These are phyloP conservation scores for Poeciliopsis occidentalis DNA, from an alignment of 2,113 vertebrate genomes.

Conservation along the genomic window DNA sequence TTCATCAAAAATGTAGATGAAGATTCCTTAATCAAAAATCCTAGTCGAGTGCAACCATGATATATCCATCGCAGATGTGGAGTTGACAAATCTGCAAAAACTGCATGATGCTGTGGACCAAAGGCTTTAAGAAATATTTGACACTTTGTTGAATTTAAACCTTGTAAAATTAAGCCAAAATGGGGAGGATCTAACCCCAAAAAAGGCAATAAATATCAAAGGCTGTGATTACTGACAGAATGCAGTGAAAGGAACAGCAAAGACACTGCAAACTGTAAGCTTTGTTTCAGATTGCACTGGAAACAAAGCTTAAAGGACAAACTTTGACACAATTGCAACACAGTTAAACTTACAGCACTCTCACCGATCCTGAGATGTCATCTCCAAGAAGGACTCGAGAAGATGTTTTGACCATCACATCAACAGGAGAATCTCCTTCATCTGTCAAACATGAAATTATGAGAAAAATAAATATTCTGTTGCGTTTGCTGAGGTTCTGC, in stretches of 20 bases:
- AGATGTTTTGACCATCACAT: constrained; percentile 77
- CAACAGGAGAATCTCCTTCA: constrained; percentile 79
- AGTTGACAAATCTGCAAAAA: no score
- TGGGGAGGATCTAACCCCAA: no score
- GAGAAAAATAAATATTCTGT: not conserved
- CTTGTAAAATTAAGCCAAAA: no score
- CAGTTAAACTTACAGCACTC: constrained; percentile 56
- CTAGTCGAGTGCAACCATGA: no score
- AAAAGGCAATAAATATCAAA: no score
- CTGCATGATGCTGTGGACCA: no score
- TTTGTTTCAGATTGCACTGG: no score
- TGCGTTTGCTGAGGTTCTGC: not conserved
- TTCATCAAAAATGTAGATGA: no score
- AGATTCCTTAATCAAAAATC: no score
- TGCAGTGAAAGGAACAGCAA: not conserved
- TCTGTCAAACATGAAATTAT: constrained; percentile 68
- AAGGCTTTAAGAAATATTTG: no score
- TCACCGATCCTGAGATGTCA: constrained; percentile 81
- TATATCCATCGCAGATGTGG: no score
- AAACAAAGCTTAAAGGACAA: not conserved
- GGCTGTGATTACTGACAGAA: not conserved
- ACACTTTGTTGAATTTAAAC: no score
- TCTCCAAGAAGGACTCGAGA: constrained; percentile 78
- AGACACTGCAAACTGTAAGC: not conserved
- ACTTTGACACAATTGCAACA: not conserved